Conservation (phyloP, 2,888 invertebrate genomes). For the Operophtera brumata region DNA sequence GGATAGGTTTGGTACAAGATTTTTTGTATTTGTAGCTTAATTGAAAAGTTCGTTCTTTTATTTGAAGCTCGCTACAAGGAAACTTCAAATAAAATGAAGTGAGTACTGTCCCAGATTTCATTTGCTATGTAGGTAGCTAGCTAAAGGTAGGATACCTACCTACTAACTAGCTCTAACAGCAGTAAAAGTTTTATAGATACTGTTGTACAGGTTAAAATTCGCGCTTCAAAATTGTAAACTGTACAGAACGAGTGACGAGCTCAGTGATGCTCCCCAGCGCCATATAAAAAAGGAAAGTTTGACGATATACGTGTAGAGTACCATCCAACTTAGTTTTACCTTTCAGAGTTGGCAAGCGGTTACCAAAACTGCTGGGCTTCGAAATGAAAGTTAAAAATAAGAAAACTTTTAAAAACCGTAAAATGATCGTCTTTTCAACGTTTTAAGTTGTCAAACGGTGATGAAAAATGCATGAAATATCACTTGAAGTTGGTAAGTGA, state of each 20-base stretch:
- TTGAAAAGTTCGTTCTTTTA: too few relatives aligned
- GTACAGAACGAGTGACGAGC: background rate
- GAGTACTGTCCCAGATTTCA: too few relatives aligned
- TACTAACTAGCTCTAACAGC: too few relatives aligned
- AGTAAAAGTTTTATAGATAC: too few relatives aligned
- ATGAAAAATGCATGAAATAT: constrained; percentile 10
- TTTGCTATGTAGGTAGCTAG: too few relatives aligned
- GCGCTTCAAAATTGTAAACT: too few relatives aligned
- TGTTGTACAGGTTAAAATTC: too few relatives aligned
- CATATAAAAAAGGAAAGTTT: constrained; percentile 5
- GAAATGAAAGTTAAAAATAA: constrained; percentile 15
- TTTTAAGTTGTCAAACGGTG: constrained; percentile 6
- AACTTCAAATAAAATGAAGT: too few relatives aligned
- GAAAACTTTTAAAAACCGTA: constrained; percentile 7
- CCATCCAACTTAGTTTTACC: constrained; percentile 13
- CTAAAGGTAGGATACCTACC: too few relatives aligned
- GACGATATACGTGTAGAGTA: constrained; percentile 10
- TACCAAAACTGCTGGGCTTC: constrained; percentile 14
- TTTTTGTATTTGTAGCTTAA: too few relatives aligned
- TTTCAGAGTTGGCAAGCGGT: constrained; percentile 11
- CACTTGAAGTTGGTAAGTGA: constrained; percentile 11
- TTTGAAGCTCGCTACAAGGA: too few relatives aligned
- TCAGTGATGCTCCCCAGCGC: background rate
- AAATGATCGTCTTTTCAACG: constrained; percentile 8
- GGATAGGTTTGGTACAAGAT: too few relatives aligned